A percentile compares a stretch with the other conserved stretches of the same genome.
Evolutionary conservation across 2,888 invertebrate species (phyloP).

Genomic region (Ceriagrion tenellum): DNA sequence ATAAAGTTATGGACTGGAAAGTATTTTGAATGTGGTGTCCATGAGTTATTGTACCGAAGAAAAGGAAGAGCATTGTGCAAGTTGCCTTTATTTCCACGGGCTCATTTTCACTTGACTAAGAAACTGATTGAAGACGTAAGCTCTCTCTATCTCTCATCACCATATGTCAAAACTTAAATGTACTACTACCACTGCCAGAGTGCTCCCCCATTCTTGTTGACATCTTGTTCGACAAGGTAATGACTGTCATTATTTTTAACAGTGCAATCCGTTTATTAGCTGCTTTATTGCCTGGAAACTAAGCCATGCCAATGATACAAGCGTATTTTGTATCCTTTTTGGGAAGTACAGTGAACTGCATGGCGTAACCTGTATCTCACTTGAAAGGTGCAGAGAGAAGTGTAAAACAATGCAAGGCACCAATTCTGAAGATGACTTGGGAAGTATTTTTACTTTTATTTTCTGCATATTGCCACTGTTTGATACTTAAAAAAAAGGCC

Average conservation of each 20-base stretch:
- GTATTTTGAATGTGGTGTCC: constrained; percentile 50
- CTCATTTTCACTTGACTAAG: constrained; percentile 46
- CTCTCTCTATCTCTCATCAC: constrained; percentile 59
- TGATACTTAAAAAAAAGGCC: constrained; percentile 58
- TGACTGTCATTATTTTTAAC: constrained; percentile 63
- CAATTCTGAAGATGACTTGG: constrained; percentile 44
- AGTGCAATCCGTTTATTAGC: constrained; percentile 62
- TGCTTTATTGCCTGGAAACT: constrained; percentile 60
- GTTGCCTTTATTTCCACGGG: constrained; percentile 52
- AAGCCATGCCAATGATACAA: constrained; percentile 43
- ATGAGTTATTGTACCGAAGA: constrained; percentile 38
- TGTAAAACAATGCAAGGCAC: constrained; percentile 47
- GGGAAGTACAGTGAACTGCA: constrained; percentile 48
- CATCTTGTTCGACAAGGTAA: constrained; percentile 51
- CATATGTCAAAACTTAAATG: constrained; percentile 32
- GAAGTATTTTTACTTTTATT: constrained; percentile 62
- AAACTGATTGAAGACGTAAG: constrained; percentile 20
- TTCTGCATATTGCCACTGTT: constrained; percentile 63
- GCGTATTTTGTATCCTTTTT: constrained; percentile 63
- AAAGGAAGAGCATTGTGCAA: constrained; percentile 40
- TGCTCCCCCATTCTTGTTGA: constrained; percentile 57
- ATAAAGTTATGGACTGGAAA: constrained; percentile 56
- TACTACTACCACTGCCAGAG: constrained; percentile 65
- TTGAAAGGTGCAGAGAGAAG: constrained; percentile 33
- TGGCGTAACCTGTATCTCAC: constrained; percentile 44